Percentiles rank a stretch among this genome's conserved stretches.
Conservation (phyloP, 2,113 vertebrate genomes). For the Nerophis lumbriciformis region DNA sequence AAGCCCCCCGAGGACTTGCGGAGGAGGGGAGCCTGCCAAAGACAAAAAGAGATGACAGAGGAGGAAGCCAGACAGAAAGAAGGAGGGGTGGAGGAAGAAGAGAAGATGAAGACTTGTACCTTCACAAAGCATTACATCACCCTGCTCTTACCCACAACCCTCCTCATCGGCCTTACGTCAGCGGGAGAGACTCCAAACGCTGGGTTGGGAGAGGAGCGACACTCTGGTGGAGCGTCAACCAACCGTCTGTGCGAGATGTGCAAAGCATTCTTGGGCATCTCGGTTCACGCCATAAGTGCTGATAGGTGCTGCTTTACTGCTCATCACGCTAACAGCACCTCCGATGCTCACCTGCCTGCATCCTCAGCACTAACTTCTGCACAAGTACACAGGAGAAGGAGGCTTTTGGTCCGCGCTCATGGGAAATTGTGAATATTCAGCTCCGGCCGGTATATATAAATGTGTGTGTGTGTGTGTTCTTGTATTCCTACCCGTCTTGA, state of each 20-base stretch:
- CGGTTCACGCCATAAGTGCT: conserved; percentile 8
- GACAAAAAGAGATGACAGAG: conserved; percentile 30
- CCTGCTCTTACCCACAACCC: conserved; percentile 49
- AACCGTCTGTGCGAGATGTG: conserved; percentile 22
- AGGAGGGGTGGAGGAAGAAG: conserved; percentile 42
- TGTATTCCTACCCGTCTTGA: too few species aligned
- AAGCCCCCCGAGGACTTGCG: conserved; percentile 51
- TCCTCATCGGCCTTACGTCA: conserved; percentile 57
- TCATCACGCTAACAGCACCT: conserved; percentile 64
- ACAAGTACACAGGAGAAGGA: conserved; percentile 41
- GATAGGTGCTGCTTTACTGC: conserved; percentile 44
- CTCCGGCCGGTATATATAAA: conserved; percentile 4
- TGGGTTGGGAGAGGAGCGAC: conserved; percentile 46
- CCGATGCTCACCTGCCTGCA: conserved; percentile 60
- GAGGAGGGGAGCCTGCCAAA: conserved; percentile 50
- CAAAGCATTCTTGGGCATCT: conserved; percentile 8
- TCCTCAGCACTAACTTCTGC: conserved; percentile 63
- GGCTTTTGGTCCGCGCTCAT: conserved; percentile 4
- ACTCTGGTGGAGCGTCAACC: conserved; percentile 50
- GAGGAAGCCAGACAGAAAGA: conserved; percentile 33
- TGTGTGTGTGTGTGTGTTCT: not conserved
- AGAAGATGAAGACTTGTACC: conserved; percentile 48
- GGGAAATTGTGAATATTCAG: conserved; percentile 25
- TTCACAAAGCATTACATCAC: conserved; percentile 67
- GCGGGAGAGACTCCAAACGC: conserved; percentile 55